Conservation (phyloP, 1,140 invertebrate genomes). For the Coelopa frigida region DNA sequence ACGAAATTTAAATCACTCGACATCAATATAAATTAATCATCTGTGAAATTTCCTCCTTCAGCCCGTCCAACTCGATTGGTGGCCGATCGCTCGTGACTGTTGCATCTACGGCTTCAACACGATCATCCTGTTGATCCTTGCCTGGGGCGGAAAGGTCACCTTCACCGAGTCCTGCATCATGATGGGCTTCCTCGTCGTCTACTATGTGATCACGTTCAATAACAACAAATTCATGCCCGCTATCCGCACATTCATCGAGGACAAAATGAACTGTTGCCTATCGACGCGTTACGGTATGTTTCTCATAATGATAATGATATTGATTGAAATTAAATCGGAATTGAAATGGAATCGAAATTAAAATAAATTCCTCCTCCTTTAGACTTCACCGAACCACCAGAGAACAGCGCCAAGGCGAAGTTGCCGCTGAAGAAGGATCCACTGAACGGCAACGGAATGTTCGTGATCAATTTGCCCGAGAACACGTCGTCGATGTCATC, state of each 20-base stretch:
- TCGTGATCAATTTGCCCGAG: conserved; percentile 37
- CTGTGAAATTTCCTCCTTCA: conserved; percentile 43
- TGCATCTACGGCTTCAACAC: conserved; percentile 75
- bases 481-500: conserved; percentile 41
- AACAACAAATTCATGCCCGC: conserved; percentile 47
- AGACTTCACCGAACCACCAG: conserved; percentile 40
- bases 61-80: conserved; percentile 75
- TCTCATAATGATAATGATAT: neutral
- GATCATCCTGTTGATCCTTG: conserved; percentile 62
- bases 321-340: neutral
- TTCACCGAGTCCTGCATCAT: conserved; percentile 71
- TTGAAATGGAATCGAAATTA: neutral
- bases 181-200: conserved; percentile 61
- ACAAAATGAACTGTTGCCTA: conserved; percentile 39
- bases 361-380: neutral
- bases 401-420: conserved; percentile 42
- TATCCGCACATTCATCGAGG: conserved; percentile 40
- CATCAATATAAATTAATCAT: neutral
- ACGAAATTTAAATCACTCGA: neutral
- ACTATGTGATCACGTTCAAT: conserved; percentile 56
- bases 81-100: conserved; percentile 78
- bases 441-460: conserved; percentile 34
- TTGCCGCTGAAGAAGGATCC: conserved; percentile 39
- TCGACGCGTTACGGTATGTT: conserved; percentile 38
- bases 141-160: conserved; percentile 70